A percentile compares a stretch with the other conserved stretches of the same genome.
Conservation (phyloP, 2,888 invertebrate genomes). For the Parthenolecanium corni region DNA sequence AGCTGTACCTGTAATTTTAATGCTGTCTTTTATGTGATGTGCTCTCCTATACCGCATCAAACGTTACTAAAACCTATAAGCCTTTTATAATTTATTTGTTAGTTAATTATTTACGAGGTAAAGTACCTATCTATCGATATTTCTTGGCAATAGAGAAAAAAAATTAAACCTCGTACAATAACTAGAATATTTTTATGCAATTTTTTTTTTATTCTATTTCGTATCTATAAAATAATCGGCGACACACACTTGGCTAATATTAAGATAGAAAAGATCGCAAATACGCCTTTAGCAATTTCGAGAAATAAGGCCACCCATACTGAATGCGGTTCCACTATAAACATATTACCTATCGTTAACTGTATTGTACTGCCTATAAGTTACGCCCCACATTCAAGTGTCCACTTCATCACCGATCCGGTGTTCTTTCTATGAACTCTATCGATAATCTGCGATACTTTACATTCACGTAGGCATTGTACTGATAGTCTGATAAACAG, state of each 20-base stretch:
- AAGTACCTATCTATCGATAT: neutral
- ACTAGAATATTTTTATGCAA: neutral
- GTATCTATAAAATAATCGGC: constrained; percentile 7
- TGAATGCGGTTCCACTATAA: neutral
- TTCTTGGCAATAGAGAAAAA: neutral
- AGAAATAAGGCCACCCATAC: constrained; percentile 4
- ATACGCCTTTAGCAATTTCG: neutral
- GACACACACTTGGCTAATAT: constrained; percentile 17
- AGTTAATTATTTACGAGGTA: neutral
- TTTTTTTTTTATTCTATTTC: neutral
- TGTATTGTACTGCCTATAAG: neutral
- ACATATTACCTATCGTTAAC: neutral
- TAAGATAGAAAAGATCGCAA: constrained; percentile 15
- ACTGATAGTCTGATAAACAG: no score
- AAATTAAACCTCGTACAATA: neutral
- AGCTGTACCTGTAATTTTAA: neutral
- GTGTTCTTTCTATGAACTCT: no score
- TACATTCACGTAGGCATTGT: no score
- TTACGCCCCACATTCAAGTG: constrained; percentile 1
- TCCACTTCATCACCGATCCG: neutral
- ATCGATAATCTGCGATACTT: no score
- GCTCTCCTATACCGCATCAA: no score
- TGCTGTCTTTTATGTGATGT: no score
- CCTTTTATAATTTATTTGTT: neutral
- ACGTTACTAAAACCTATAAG: neutral